These are phyloP conservation scores for Axinella damicornis DNA, from an alignment of 37 sponge, comb jelly and placozoan species.

Conservation along the genomic window DNA sequence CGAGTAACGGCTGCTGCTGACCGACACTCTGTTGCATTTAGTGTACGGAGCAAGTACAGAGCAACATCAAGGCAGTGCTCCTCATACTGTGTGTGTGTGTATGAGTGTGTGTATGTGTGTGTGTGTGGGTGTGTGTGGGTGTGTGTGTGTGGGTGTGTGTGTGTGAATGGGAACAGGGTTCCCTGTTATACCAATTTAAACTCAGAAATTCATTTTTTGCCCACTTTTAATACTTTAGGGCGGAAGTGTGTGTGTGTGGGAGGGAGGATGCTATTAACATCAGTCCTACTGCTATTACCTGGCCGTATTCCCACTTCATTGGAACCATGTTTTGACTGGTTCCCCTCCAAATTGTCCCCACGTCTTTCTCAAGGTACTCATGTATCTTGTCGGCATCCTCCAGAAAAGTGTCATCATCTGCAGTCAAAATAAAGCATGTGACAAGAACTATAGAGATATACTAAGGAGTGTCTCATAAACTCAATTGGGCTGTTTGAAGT, in stretches of 20 bases:
- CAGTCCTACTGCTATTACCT: conserved; percentile 48
- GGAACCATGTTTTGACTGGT: conserved; percentile 38
- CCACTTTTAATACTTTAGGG: no score
- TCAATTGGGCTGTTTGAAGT: no score
- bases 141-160: no score
- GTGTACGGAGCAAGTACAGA: conserved; percentile 46
- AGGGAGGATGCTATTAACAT: no score
- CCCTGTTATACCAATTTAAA: no score
- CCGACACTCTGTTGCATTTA: conserved; percentile 69
- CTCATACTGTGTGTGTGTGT: conserved; percentile 50
- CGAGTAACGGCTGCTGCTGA: conserved; percentile 44
- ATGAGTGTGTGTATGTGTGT: no score
- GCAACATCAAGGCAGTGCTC: conserved; percentile 71
- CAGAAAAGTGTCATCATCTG: conserved; percentile 76
- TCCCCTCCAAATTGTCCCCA: conserved; percentile 78
- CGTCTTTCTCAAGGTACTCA: conserved; percentile 61
- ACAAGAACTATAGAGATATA: no score
- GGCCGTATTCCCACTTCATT: conserved; percentile 79
- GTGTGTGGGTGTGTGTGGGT: not conserved
- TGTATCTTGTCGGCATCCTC: conserved; percentile 27
- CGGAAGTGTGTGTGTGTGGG: no score
- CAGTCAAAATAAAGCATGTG: conserved; percentile 4
- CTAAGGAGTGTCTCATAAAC: no score
- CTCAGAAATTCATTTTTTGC: no score
- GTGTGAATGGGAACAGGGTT: no score